phyloP scores from a whole-genome alignment of 2,113 vertebrate species.

The Gallinago paraguaiae region DNA sequence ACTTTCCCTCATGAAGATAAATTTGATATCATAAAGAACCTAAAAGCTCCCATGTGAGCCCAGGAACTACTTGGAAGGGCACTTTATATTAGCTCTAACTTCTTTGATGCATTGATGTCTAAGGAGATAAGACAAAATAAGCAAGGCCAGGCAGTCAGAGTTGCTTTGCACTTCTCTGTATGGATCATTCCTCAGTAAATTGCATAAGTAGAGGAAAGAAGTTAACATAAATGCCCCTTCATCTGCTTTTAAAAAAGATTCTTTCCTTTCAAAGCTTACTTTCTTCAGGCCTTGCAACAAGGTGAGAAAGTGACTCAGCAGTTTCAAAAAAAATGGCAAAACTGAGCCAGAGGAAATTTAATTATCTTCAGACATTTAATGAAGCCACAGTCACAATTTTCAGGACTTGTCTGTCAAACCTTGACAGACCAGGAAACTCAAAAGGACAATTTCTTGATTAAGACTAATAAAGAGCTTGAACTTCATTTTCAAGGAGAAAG shows the following conservation, averaged over 20 bases:
- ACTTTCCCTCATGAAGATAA: background rate
- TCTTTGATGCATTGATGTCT: background rate
- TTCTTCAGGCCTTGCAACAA: background rate
- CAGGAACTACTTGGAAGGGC: background rate
- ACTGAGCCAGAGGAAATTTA: background rate
- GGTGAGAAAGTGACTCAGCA: background rate
- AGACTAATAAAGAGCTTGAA: background rate
- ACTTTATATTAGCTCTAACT: background rate
- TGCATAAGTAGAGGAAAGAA: background rate
- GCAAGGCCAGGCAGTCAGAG: background rate
- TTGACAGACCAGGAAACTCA: background rate
- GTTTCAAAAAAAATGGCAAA: background rate
- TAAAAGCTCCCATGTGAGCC: background rate
- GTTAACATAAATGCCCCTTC: background rate
- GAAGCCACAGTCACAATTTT: background rate
- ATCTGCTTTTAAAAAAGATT: background rate
- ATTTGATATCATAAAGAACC: background rate
- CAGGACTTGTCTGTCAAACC: background rate
- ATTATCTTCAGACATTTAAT: background rate
- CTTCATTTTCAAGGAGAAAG: background rate
- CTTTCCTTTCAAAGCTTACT: background rate
- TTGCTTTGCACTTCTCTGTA: background rate
- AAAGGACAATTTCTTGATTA: background rate
- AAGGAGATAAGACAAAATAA: background rate
- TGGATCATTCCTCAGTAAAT: background rate